Base-by-base conservation (phyloP, 23 tunicate genomes). In the Styela plicata region DNA sequence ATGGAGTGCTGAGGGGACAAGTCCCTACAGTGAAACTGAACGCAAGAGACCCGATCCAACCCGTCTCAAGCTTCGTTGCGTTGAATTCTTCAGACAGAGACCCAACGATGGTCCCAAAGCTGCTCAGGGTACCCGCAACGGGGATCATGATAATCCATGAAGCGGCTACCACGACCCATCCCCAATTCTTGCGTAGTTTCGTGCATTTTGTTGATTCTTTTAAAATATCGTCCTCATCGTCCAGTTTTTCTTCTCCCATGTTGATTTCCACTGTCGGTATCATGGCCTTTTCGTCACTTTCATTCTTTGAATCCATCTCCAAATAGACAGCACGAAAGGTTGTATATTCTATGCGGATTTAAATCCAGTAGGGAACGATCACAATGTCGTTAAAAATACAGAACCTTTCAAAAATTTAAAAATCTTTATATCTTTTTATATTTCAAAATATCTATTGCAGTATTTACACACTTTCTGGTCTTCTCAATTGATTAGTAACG, bases 71-170 rank as follows among this genome's bases (percentile, higher is more conserved):
- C 34, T 88, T 93, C 1, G 98, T 93, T 10, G 98, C 90, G 83
- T 93, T 93, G 69, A 88, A 93, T 37, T 93, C 98, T 23, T 76
- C 81, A 22, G 89, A 81, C 26, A 93, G 70, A 0, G 92, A 80
- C 10, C 82, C 68, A 5, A 93, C 92, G 53, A 93, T 71, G 21
- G 80, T 84, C 20, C 98, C 98, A 70, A 87, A 93, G 70, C 98
- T 93, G 69, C 89, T 63, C 0, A 93, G 89, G 24, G 93, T 91
- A 2, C 98, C 98, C 18, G 93, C 98, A 3, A 93, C 75, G 2
- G 98, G 98, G 19, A 86, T 93, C 89, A 93, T 84, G 34, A 88
- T 86, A 25, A 93, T 85, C 98, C 92, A 88, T 5, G 92, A 82
- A 24, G 93, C 92, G 26, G 88, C 53, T 25, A 93, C 98, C 63